phyloP scores from a whole-genome alignment of 2,888 invertebrate genomes.

The Serripes groenlandicus region DNA sequence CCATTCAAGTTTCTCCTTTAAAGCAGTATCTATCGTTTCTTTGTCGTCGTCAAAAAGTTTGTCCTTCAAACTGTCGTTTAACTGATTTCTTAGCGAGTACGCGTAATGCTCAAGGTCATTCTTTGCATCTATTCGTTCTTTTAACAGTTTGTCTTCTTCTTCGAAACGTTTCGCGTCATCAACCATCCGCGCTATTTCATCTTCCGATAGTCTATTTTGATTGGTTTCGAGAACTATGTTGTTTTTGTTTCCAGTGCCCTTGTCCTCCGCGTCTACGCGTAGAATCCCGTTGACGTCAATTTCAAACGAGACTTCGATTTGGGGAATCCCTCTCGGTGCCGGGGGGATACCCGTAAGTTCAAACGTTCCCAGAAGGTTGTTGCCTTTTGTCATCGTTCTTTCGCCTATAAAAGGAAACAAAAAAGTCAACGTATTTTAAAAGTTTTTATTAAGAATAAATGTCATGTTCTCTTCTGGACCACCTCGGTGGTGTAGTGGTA shows the following conservation, averaged over 20 bases:
- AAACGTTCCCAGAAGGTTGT: slow-evolving; percentile 99
- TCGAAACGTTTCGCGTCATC: slow-evolving; percentile 99
- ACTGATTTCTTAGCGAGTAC: slow-evolving; percentile 98
- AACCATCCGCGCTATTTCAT: slow-evolving; percentile 91
- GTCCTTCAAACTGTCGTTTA: slow-evolving; percentile 98
- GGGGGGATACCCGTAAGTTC: slow-evolving; percentile 98
- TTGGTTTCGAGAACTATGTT: not conserved
- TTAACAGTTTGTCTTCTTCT: slow-evolving; percentile 96
- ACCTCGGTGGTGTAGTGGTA: too few relatives aligned
- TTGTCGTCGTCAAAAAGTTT: slow-evolving; percentile 96
- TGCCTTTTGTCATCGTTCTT: slow-evolving; percentile 99
- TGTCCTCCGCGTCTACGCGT: slow-evolving; percentile 96
- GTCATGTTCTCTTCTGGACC: too few relatives aligned
- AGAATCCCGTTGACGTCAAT: slow-evolving; percentile 88
- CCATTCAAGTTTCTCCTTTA: slow-evolving; percentile 99
- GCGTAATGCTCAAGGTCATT: slow-evolving; percentile 98
- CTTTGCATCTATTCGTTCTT: slow-evolving; percentile 95
- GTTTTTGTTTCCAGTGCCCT: slow-evolving; percentile 88
- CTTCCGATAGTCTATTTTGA: not conserved
- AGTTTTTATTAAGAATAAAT: too few relatives aligned
- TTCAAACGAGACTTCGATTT: slow-evolving; percentile 87
- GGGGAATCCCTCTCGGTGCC: slow-evolving; percentile 87
- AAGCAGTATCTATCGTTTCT: slow-evolving; percentile 95
- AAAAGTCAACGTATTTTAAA: too few relatives aligned
- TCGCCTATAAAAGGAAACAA: slow-evolving; percentile 89